phyloP scores from a whole-genome alignment of 2,113 vertebrate species.

The Aplodontia rufa region DNA sequence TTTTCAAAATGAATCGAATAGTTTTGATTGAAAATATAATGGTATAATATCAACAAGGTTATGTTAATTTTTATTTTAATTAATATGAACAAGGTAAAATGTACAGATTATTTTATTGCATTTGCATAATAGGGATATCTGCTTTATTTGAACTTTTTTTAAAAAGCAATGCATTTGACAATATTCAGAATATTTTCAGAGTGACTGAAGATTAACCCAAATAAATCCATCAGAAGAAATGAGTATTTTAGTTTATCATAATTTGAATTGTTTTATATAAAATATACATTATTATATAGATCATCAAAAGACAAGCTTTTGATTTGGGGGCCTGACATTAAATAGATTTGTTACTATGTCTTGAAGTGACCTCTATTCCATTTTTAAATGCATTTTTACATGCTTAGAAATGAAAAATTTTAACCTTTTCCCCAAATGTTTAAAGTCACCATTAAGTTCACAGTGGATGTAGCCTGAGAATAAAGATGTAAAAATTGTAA shows the following conservation, averaged over 20 bases:
- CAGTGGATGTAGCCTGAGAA: not conserved
- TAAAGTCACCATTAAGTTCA: not conserved
- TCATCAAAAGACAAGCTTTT: not conserved
- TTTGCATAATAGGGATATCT: not conserved
- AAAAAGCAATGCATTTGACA: not conserved
- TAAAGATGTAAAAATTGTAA: not conserved
- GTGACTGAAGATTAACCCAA: not conserved
- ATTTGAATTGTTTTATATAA: not conserved
- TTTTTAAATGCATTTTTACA: slow-evolving; percentile 7
- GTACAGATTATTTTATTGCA: not conserved
- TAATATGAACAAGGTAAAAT: not conserved
- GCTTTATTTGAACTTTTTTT: not conserved
- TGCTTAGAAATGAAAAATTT: slow-evolving; percentile 35
- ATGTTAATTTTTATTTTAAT: slow-evolving; percentile 7
- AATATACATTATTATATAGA: not conserved
- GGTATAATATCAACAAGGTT: not conserved
- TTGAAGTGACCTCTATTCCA: not conserved
- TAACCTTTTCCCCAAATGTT: not conserved
- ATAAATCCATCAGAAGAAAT: not conserved
- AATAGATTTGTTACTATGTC: not conserved
- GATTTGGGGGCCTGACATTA: not conserved
- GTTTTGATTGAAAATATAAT: not conserved
- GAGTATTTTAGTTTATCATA: not conserved
- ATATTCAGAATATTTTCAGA: not conserved
- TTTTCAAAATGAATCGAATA: not conserved